These are phyloP conservation scores for Pantherophis vulpinus DNA, from an alignment of 2,797 vertebrate species.

Conservation along the genomic window DNA sequence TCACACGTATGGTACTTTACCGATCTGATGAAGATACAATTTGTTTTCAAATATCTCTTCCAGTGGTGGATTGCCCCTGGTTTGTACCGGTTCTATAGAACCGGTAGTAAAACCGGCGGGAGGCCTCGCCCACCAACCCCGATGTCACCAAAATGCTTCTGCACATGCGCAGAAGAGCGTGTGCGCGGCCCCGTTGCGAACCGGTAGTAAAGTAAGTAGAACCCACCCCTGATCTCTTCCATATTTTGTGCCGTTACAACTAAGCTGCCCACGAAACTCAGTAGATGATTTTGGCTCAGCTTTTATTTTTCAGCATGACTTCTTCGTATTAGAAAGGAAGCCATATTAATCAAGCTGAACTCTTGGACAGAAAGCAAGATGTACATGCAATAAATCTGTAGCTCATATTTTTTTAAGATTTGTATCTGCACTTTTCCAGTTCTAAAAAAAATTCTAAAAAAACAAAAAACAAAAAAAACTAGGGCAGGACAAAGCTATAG, in stretches of 20 bases:
- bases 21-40: background rate
- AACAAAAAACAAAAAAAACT: background rate
- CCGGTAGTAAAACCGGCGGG: no score
- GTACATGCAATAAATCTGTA: background rate
- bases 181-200: no score
- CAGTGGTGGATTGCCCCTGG: no score
- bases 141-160: no score
- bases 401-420: background rate
- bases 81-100: no score
- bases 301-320: background rate
- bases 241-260: background rate
- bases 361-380: background rate
- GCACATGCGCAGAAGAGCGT: no score
- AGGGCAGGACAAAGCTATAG: background rate
- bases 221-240: background rate
- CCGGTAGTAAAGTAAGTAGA: no score
- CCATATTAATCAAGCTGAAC: background rate
- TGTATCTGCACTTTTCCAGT: background rate
- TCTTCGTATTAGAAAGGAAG: background rate
- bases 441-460: background rate
- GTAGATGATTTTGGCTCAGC: background rate
- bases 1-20: no score
- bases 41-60: background rate
- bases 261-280: background rate
- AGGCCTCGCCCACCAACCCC: no score